Conservation (phyloP, 2,113 vertebrate species). For the Corythoichthys haematopterus region DNA sequence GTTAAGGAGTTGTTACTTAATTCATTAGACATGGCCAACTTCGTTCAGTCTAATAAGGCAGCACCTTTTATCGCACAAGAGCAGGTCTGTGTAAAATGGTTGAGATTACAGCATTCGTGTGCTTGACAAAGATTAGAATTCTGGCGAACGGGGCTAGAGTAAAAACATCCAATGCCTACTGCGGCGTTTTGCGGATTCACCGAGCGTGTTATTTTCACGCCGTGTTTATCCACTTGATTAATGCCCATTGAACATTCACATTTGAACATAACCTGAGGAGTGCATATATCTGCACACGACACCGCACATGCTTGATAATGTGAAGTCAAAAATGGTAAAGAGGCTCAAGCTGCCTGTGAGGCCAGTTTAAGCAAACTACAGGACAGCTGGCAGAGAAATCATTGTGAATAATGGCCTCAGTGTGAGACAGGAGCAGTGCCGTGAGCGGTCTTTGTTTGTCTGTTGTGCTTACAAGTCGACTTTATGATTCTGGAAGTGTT, state of each 20-base stretch:
- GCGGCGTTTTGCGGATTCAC: conserved; percentile 16
- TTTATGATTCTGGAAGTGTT: conserved; percentile 54
- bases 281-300: conserved; percentile 41
- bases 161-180: conserved; percentile 11
- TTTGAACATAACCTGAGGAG: conserved; percentile 51
- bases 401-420: conserved; percentile 67
- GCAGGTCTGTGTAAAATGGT: conserved; percentile 26
- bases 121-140: conserved; percentile 36
- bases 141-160: conserved; percentile 16
- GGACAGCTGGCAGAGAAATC: conserved; percentile 67
- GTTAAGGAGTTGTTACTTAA: conserved; percentile 37
- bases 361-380: conserved; percentile 60
- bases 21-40: conserved; percentile 34
- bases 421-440: conserved; percentile 61
- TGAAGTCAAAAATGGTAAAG: conserved; percentile 56
- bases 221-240: conserved; percentile 43
- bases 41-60: conserved; percentile 32
- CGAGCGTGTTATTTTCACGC: conserved; percentile 25
- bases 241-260: conserved; percentile 23
- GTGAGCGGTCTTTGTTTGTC: conserved; percentile 64
- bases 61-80: conserved; percentile 29
- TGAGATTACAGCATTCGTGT: conserved; percentile 29
- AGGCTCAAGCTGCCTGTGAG: conserved; percentile 57
- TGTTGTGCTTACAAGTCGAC: conserved; percentile 55
- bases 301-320: conserved; percentile 48